Evolutionary conservation across 1,140 invertebrate genomes (phyloP).

Genomic region (Brachionus rubens): DNA sequence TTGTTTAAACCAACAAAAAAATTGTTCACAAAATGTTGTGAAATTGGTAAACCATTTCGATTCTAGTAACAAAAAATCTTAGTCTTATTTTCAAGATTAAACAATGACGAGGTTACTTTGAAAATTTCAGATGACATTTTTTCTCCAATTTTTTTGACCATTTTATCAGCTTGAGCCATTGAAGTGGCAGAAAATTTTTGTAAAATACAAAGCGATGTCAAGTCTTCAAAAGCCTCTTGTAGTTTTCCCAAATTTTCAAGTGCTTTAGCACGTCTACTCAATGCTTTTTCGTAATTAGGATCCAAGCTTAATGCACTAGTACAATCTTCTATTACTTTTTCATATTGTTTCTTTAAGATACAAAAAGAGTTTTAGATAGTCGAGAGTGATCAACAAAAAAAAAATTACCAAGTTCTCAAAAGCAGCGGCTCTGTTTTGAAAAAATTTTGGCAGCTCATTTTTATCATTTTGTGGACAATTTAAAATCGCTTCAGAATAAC

Average conservation of each 20-base stretch:
- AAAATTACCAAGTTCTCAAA: conserved; percentile 77
- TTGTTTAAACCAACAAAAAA: conserved; percentile 46
- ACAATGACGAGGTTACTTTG: background rate
- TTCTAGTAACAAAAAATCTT: background rate
- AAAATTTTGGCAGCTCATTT: conserved; percentile 78
- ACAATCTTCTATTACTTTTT: conserved; percentile 79
- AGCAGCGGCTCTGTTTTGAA: conserved; percentile 90
- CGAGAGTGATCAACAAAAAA: no score
- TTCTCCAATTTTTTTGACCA: conserved; percentile 46
- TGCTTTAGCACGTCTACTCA: conserved; percentile 76
- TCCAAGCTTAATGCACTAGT: conserved; percentile 78
- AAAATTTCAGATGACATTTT: conserved; percentile 37
- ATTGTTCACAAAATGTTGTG: conserved; percentile 43
- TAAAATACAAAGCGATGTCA: conserved; percentile 23
- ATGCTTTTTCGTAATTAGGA: conserved; percentile 81
- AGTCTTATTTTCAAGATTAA: no score
- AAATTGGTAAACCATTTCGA: conserved; percentile 38
- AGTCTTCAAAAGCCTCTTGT: conserved; percentile 72
- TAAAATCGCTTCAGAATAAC: conserved; percentile 83
- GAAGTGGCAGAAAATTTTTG: conserved; percentile 31
- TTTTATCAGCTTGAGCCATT: conserved; percentile 22
- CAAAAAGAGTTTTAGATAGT: conserved; percentile 46
- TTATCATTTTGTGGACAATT: conserved; percentile 72
- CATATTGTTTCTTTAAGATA: conserved; percentile 70
- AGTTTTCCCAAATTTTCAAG: conserved; percentile 74